Conservation (phyloP, 2,113 vertebrate species). For the Eleginops maclovinus region DNA sequence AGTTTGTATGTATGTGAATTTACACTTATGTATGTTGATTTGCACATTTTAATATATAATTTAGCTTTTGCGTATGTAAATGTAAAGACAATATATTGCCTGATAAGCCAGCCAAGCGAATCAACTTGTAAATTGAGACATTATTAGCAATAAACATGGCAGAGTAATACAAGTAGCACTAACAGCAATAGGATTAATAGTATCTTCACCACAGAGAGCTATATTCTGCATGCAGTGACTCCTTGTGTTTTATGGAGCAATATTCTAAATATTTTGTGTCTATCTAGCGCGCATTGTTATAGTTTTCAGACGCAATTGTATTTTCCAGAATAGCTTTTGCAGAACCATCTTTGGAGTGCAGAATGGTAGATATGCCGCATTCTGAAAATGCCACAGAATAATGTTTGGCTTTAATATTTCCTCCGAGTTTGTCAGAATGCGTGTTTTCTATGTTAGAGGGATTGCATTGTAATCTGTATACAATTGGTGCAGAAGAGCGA, state of each 20-base stretch:
- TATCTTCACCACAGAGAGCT: slow-evolving; percentile 4
- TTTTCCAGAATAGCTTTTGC: background rate
- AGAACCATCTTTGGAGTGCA: background rate
- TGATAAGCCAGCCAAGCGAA: slow-evolving; percentile 18
- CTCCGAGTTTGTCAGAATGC: background rate
- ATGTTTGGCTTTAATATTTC: slow-evolving; percentile 22
- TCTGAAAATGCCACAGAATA: slow-evolving; percentile 20
- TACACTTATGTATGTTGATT: slow-evolving; percentile 69
- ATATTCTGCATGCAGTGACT: slow-evolving; percentile 25
- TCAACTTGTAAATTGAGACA: slow-evolving; percentile 30
- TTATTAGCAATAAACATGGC: slow-evolving; percentile 38
- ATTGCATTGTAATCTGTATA: slow-evolving; percentile 3
- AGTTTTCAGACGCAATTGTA: background rate
- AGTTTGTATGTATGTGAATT: slow-evolving; percentile 13
- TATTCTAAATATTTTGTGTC: slow-evolving; percentile 4
- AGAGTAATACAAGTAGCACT: slow-evolving; percentile 43
- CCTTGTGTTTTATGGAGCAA: slow-evolving; percentile 1
- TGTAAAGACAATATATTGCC: slow-evolving; percentile 38
- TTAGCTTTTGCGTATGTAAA: slow-evolving; percentile 60
- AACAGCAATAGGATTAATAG: slow-evolving; percentile 46
- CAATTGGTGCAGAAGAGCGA: background rate
- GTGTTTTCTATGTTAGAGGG: background rate
- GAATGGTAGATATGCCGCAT: background rate
- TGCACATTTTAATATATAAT: slow-evolving; percentile 85
- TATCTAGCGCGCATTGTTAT: background rate